Evolutionary conservation across 2,888 invertebrate species (phyloP), one percentile per base, ranked within the genome.

Genomic region (Pomacea canaliculata): DNA sequence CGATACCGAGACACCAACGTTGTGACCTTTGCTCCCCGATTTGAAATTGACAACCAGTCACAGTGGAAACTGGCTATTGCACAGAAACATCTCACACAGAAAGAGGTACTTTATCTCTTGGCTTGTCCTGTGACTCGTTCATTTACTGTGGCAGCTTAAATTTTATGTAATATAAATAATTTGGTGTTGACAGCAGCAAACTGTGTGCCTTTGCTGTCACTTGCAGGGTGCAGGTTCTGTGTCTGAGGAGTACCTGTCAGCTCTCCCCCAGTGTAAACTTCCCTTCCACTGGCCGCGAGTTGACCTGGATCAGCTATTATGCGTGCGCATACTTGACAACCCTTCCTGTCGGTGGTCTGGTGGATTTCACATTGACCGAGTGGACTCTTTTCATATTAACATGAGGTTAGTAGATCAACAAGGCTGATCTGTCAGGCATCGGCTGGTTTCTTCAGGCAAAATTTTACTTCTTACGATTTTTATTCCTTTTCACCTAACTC

Each of bases 251-350:
- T 94, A 94, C 90, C 93, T 97, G 88, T 93, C 94, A 78, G 95
- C 97, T 2, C 94, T 96, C 87, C 94, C 97, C 0, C 95, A 95
- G 82, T 96, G 96, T 89, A 95, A 95, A 90, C 94, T 98, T 92
- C 96, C 98, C 27, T 99, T 97, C 92, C 98, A 99, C 92, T 99
- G 99, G 98, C 95, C 97, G 72, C 94, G 96, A 80, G 93, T 95
- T 85, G 98, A 98, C 89, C 94, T 95, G 83, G 96, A 96, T 86
- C 96, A 95, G 87, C 92, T 97, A 86, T 92, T 99, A 70, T 97
- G 97, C 92, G 95, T 97, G 70, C 93, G 95, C 65, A 93, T 97
- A 80, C 92, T 94, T 79, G 94, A 90, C 76, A 76, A 79, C 75
- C 75, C 80, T 23, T 79, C 93, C 83, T 91, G 91, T 79, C 87